Base-by-base conservation (phyloP, 53 echinoderm and acorn worm genomes). In the Paracentrotus lividus region DNA sequence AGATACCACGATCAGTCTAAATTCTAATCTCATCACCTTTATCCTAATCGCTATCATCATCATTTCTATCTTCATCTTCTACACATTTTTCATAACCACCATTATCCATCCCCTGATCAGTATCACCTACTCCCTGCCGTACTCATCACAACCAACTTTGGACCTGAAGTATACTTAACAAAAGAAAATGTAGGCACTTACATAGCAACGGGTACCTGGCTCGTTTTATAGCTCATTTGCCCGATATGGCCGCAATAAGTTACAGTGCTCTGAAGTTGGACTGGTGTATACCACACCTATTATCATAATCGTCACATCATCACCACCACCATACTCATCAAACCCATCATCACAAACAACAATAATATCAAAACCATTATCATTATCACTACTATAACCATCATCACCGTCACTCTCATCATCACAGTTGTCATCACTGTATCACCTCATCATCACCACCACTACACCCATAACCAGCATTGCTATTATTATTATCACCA, bases 21-120 rank as follows among this genome's bases (percentile, higher is more conserved):
- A 4, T 57, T 21, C 33, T 45, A 2, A 65, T 45, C 51, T 31
- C 53, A 72, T 65, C 53, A 51, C 44, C 31, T 49, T 72, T 26
- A 90, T 66, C 44, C 51, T 13, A 51, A 72, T 90, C 90, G 72
- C 72, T n/a, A 90, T 89, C 89, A 89, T 36, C 45, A 64, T 64
- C 64, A 89, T 58, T 21, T 40, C 64, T n/a, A 42, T 23, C 61
- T 18, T 64, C 44, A 2, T 64, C 89, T 64, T 64, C 89, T 40
- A 64, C 42, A 89, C 42, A 42, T 57, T 64, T 65, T 64, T 64
- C 65, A 64, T 38, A 58, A 60, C 56, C 55, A 55, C 26, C 87
- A 85, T n/a, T n/a, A n/a, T n/a, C n/a, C n/a, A n/a, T n/a, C n/a
- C n/a, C n/a, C n/a, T n/a, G n/a, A n/a, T n/a, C n/a, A n/a, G n/a